These are phyloP conservation scores for Apomyelois bistriatella DNA, from an alignment of 2,888 invertebrate species.

Conservation along the genomic window DNA sequence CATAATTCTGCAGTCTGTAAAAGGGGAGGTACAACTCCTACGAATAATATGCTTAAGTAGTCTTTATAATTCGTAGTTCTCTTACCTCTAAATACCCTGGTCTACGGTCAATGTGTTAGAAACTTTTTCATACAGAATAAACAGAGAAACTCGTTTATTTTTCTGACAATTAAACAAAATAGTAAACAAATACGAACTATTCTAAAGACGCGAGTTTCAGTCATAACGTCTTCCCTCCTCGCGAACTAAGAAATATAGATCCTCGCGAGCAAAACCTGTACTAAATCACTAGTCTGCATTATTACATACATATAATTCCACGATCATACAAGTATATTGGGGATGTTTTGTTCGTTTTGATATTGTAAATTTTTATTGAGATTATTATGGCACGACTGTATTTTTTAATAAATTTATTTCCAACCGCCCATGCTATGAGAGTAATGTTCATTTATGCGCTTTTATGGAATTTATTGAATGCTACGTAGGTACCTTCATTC, in stretches of 20 bases:
- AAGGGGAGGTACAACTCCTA: too few relatives aligned
- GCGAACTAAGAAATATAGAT: slow-evolving; percentile 77
- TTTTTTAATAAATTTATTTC: neutral
- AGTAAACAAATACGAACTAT: slow-evolving; percentile 32
- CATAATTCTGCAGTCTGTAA: too few relatives aligned
- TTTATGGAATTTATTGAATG: too few relatives aligned
- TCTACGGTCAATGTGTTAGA: too few relatives aligned
- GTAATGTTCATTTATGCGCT: too few relatives aligned
- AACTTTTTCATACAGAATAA: neutral
- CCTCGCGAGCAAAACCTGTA: slow-evolving; percentile 72
- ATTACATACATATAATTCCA: slow-evolving; percentile 55
- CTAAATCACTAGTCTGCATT: slow-evolving; percentile 75
- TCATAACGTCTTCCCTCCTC: slow-evolving; percentile 76
- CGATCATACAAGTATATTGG: slow-evolving; percentile 31
- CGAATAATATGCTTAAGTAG: too few relatives aligned
- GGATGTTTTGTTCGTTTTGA: slow-evolving; percentile 15
- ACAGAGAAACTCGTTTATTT: too few relatives aligned
- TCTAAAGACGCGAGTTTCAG: slow-evolving; percentile 68
- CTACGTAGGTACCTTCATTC: too few relatives aligned
- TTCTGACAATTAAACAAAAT: too few relatives aligned
- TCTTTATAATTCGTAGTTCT: too few relatives aligned
- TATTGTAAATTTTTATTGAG: slow-evolving; percentile 7
- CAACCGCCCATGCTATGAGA: neutral
- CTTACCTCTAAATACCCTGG: too few relatives aligned
- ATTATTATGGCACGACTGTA: neutral